Conservation (phyloP, 1,140 invertebrate species). For the Drosophila obscura region DNA sequence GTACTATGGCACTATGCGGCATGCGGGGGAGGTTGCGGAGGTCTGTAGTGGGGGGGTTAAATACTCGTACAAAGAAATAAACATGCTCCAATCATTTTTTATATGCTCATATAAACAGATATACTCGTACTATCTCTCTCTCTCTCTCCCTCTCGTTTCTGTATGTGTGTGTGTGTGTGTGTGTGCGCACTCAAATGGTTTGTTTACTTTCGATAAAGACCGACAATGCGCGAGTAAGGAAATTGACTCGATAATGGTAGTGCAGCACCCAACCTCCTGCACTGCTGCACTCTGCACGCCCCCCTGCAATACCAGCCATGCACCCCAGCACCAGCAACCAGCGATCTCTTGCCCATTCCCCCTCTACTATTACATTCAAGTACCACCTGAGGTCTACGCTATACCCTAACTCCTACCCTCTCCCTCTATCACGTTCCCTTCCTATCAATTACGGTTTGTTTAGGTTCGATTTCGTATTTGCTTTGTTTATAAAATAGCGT, state of each 20-base stretch:
- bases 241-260: slow-evolving; percentile 67
- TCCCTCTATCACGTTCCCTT: slow-evolving; percentile 1
- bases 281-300: no score
- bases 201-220: slow-evolving; percentile 75
- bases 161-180: slow-evolving; percentile 3
- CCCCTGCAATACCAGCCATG: no score
- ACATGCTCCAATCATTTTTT: slow-evolving; percentile 56
- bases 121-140: neutral
- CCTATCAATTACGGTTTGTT: slow-evolving; percentile 71
- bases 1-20: neutral
- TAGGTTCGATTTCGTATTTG: slow-evolving; percentile 73
- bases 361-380: slow-evolving; percentile 37
- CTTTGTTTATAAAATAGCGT: slow-evolving; percentile 66
- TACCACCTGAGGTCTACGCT: slow-evolving; percentile 55
- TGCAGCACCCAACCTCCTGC: slow-evolving; percentile 6
- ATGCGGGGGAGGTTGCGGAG: neutral
- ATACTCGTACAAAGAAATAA: slow-evolving; percentile 34
- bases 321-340: neutral
- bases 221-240: slow-evolving; percentile 43
- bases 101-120: slow-evolving; percentile 3
- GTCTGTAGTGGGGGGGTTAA: slow-evolving; percentile 4
- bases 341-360: slow-evolving; percentile 13
- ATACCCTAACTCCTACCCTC: neutral
- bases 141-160: neutral
- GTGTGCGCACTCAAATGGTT: slow-evolving; percentile 35